Evolutionary conservation across 2,113 vertebrate species (phyloP).

Genomic region (Jaculus jaculus): DNA sequence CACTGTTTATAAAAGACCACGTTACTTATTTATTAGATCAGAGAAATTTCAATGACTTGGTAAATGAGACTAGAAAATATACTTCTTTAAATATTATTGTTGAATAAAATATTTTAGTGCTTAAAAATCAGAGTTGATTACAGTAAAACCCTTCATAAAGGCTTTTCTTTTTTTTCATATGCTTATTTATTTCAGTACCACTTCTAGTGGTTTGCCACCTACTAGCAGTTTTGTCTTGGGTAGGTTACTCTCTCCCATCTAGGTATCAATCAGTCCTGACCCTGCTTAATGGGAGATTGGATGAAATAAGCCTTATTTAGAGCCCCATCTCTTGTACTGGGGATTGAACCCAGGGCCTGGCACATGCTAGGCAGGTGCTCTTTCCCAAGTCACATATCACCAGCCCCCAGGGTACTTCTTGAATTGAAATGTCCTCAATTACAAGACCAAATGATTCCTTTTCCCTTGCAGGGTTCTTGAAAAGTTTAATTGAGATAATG

Average conservation of each 20-base stretch:
- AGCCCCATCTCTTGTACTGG: too few relatives aligned
- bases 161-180: background rate
- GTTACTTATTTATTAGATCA: background rate
- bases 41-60: constrained; percentile 48
- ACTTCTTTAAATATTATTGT: constrained; percentile 7
- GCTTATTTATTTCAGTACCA: background rate
- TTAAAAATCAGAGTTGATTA: background rate
- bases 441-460: background rate
- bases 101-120: constrained; percentile 25
- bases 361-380: too few relatives aligned
- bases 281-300: background rate
- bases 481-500: background rate
- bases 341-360: too few relatives aligned
- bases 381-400: too few relatives aligned
- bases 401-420: background rate
- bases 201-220: background rate
- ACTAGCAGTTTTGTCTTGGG: background rate
- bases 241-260: background rate
- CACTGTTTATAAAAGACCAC: background rate
- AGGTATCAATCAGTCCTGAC: background rate
- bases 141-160: background rate
- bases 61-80: constrained; percentile 17
- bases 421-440: background rate
- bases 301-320: background rate
- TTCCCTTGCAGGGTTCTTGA: background rate